Conservation (phyloP, 2,888 invertebrate genomes). For the Lithodes maja region DNA sequence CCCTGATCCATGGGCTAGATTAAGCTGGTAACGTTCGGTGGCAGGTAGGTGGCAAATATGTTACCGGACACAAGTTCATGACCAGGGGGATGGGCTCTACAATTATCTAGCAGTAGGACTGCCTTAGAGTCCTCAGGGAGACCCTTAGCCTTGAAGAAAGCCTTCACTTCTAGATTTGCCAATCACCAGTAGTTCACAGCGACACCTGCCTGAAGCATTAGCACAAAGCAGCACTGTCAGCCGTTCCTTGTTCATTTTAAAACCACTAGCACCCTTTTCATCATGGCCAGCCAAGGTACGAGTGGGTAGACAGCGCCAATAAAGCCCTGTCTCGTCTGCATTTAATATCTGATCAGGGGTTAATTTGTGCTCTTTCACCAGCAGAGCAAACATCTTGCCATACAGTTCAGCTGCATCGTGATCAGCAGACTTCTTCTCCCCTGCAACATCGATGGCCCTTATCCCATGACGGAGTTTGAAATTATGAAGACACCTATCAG, state of each 20-base stretch:
- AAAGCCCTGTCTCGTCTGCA: neutral
- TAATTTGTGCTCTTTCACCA: neutral
- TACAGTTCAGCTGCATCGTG: neutral
- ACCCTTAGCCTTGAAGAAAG: neutral
- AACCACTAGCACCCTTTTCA: neutral
- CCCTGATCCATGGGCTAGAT: slow-evolving; percentile 30
- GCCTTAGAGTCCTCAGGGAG: slow-evolving; percentile 29
- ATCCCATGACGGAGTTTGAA: neutral
- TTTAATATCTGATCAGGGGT: slow-evolving; percentile 25
- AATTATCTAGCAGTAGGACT: slow-evolving; percentile 14
- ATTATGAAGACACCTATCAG: neutral
- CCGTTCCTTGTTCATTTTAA: slow-evolving; percentile 9
- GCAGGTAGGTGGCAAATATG: slow-evolving; percentile 17
- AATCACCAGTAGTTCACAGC: neutral
- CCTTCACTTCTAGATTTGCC: slow-evolving; percentile 25
- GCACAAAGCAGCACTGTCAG: slow-evolving; percentile 26
- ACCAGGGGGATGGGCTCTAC: slow-evolving; percentile 20
- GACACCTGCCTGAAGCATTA: slow-evolving; percentile 22
- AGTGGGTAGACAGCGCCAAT: neutral
- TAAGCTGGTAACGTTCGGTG: neutral
- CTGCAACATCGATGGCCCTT: slow-evolving; percentile 5
- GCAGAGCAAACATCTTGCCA: neutral
- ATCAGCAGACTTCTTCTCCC: slow-evolving; percentile 13
- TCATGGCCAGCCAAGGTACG: neutral
- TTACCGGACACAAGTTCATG: slow-evolving; percentile 23